Base-by-base conservation (phyloP, 1,140 invertebrate genomes). In the Ceratosolen fusciceps region DNA sequence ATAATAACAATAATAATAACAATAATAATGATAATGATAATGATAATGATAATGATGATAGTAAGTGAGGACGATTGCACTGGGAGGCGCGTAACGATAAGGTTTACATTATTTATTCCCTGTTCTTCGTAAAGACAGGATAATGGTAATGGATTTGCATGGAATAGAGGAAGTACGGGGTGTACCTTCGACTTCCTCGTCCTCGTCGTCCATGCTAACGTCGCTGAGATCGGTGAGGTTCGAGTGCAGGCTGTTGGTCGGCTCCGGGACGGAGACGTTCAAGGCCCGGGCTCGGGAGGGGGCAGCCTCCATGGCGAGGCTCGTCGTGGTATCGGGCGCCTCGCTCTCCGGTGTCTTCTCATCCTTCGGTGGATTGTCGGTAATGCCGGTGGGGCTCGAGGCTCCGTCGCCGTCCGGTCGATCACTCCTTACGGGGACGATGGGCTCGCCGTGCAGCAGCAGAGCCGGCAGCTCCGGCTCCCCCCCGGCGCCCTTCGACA, bases 131-230 rank as follows among this genome's bases (percentile, higher is more conserved):
- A 52, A 52, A 19, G 10, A 52, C 5, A 16, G n/a, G n/a, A n/a
- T n/a, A n/a, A n/a, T n/a, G n/a, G n/a, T n/a, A n/a, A n/a, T n/a
- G n/a, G n/a, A n/a, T n/a, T n/a, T n/a, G n/a, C n/a, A n/a, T n/a
- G n/a, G n/a, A n/a, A n/a, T n/a, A n/a, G n/a, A n/a, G n/a, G n/a
- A n/a, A n/a, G n/a, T n/a, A n/a, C n/a, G n/a, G n/a, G n/a, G n/a
- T n/a, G n/a, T 72, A 88, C 90, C 89, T 87, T 90, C 85, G 24
- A 90, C 84, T 84, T 92, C 89, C 76, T 91, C 91, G 52, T 92
- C 92, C 12, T 93, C 93, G 60, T 93, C 92, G 75, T 93, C 92
- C 92, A 94, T 94, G 79, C 91, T 93, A 31, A 94, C 93, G 86
- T 94, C 92, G 82, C 93, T 94, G 19, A 94, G 88, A 86, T 93